These are phyloP conservation scores for Indicator indicator DNA, from an alignment of 2,113 vertebrate species.

Conservation along the genomic window DNA sequence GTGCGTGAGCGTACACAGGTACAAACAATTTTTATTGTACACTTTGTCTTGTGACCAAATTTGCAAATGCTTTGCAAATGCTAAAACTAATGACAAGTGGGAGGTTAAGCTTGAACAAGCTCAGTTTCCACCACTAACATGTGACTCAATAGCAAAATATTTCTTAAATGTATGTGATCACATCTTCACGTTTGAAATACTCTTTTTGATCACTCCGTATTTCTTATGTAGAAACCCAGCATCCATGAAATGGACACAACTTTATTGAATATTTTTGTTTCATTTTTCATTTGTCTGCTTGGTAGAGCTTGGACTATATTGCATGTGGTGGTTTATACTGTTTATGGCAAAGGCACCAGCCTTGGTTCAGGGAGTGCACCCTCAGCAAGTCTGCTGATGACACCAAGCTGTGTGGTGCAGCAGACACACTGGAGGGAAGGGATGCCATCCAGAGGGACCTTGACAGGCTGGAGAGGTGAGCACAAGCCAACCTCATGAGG, in stretches of 20 bases:
- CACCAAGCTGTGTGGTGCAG: too few species aligned
- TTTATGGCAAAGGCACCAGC: neutral
- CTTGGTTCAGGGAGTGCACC: neutral
- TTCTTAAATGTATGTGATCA: fast-evolving
- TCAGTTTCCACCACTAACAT: neutral
- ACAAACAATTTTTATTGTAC: neutral
- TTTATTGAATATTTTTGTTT: neutral
- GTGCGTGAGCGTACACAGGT: neutral
- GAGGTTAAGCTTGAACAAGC: neutral
- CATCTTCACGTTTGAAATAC: neutral
- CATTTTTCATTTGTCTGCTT: neutral
- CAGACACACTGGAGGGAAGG: too few species aligned
- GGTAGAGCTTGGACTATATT: neutral
- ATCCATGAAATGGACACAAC: neutral
- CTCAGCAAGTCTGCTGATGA: too few species aligned
- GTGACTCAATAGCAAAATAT: neutral
- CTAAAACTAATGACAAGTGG: neutral
- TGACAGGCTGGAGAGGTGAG: too few species aligned
- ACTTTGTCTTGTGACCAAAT: neutral
- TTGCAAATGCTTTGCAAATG: neutral
- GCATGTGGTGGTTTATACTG: neutral
- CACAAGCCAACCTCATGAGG: too few species aligned
- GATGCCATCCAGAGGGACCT: too few species aligned
- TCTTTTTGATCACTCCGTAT: neutral
- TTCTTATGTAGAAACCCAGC: neutral